A percentile compares a stretch with the other conserved stretches of the same genome.
These are phyloP conservation scores for Zapornia atra DNA, from an alignment of 2,113 vertebrate genomes.

Conservation along the genomic window DNA sequence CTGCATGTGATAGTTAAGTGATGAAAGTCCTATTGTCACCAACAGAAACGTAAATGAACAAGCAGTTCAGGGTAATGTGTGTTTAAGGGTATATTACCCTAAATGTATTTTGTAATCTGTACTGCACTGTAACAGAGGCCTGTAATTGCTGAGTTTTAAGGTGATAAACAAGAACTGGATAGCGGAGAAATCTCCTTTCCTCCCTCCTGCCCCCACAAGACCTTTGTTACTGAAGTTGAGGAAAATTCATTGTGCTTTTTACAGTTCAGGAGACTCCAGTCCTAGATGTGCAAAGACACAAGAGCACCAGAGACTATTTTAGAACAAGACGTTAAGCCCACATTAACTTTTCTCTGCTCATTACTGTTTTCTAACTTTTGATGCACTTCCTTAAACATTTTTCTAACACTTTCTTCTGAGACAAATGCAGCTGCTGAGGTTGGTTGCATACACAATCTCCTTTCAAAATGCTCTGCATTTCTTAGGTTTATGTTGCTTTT, in stretches of 20 bases:
- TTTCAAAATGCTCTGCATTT: neutral
- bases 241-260: neutral
- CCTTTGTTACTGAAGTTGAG: neutral
- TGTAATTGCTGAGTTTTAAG: neutral
- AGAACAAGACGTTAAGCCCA: neutral
- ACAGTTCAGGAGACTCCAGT: neutral
- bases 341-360: neutral
- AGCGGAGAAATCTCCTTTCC: neutral
- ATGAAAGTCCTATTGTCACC: neutral
- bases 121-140: neutral
- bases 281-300: neutral
- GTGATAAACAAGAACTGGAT: neutral
- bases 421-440: neutral
- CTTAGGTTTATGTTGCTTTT: slow-evolving; percentile 28
- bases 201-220: fast-evolving
- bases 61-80: neutral
- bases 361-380: neutral
- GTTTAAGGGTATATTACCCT: neutral
- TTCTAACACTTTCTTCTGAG: neutral
- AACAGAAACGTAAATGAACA: neutral
- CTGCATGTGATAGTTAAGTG: neutral
- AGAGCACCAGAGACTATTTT: neutral
- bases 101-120: neutral
- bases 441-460: neutral
- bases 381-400: neutral